Base-by-base conservation (phyloP, 2,797 vertebrate species). In the Myoxocephalus aenaeus region DNA sequence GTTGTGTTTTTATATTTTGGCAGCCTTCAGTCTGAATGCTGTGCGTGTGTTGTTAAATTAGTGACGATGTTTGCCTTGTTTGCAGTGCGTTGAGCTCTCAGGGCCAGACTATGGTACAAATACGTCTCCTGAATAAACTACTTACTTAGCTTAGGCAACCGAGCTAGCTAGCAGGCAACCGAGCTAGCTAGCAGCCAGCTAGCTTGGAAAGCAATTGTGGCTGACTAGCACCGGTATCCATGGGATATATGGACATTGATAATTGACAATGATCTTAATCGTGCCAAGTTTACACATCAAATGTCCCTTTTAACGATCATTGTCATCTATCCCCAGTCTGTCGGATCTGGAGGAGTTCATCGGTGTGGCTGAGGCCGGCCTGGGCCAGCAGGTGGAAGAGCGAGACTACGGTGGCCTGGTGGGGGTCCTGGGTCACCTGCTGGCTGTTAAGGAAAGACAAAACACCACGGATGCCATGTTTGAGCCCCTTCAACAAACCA, bases 401-500 rank as follows among this genome's bases (percentile, higher is more conserved):
- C 97, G 96, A 0, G 95, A 99, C 91, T 96, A 95, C 0, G 20
- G 53, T 0, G 95, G 96, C 51, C 88, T 99, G 92, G 95, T 98
- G 73, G 94, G 94, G 56, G 87, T 97, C 32, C 97, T 99, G 96
- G 96, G 95, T 83, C 96, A 97, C 53, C 94, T 99, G 29, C 85
- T 96, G 93, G 95, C 97, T 0, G 89, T 98, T 20, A 99, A 97
- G 85, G 97, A 98, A 53, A 94, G 96, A 32, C 97, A 96, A 42
- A 88, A 65, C 25, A 83, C 74, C 82, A 96, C 97, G 0, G 96
- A 99, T 64, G 93, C 94, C 84, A 96, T 99, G 96, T 99, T 99
- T 86, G 97, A 98, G 83, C 97, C 97, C 7, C 90, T 99, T 77
- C 96, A 96, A 78, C 95, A 98, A 81, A 98, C 96, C 18, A 94